These are phyloP conservation scores for Tamias sibiricus DNA, from an alignment of 2,113 vertebrate species.

Conservation along the genomic window DNA sequence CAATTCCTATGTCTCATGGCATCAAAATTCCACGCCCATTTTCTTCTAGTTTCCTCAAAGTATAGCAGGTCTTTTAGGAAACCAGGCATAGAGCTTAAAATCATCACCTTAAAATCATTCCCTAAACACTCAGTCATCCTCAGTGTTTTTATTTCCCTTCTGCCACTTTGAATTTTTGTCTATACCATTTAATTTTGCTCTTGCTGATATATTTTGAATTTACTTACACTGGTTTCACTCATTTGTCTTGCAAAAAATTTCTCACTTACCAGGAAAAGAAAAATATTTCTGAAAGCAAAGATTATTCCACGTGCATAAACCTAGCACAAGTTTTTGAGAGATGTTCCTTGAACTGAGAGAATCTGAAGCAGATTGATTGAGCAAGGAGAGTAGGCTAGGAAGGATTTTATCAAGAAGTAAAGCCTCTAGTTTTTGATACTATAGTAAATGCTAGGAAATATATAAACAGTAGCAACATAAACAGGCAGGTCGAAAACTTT, in stretches of 20 bases:
- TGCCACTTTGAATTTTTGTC: neutral
- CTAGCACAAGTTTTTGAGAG: neutral
- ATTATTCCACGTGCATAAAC: neutral
- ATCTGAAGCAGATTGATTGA: neutral
- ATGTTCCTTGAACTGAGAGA: neutral
- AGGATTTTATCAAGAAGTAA: neutral
- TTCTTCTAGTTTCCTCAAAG: neutral
- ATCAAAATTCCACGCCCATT: neutral
- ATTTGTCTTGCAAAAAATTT: neutral
- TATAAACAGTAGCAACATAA: neutral
- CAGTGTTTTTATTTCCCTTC: neutral
- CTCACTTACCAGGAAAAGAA: neutral
- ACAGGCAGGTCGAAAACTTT: neutral
- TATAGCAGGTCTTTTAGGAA: neutral
- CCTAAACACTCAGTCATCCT: neutral
- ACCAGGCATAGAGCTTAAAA: neutral
- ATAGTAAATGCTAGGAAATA: neutral
- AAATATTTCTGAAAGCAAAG: neutral
- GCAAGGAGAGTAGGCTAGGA: neutral
- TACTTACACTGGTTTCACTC: neutral
- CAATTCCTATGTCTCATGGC: neutral
- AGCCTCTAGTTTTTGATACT: neutral
- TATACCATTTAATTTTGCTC: constrained; percentile 4
- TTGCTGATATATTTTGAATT: neutral
- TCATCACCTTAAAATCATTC: neutral